Conservation (phyloP, 1,140 invertebrate species). For the Camponotus pennsylvanicus region DNA sequence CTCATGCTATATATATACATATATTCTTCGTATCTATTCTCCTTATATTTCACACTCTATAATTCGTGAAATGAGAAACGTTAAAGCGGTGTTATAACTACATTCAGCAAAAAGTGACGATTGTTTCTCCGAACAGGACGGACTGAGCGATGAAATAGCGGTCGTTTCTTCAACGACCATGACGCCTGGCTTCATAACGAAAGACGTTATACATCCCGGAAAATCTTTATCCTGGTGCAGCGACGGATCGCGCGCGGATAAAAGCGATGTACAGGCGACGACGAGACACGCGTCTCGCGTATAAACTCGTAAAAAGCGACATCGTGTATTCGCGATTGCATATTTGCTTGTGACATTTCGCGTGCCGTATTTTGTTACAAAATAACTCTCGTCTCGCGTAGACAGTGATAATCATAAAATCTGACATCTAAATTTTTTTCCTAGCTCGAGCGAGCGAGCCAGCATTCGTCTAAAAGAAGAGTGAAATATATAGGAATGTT, state of each 20-base stretch:
- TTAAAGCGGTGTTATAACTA: neutral
- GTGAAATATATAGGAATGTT: neutral
- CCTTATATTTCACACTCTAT: neutral
- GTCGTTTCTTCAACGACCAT: neutral
- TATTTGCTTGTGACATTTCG: slow-evolving; percentile 53
- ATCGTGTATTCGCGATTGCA: slow-evolving; percentile 54
- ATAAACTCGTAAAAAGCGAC: slow-evolving; percentile 66
- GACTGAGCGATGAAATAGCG: neutral
- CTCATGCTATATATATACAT: neutral
- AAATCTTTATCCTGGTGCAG: slow-evolving; percentile 43
- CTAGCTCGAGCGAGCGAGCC: slow-evolving; percentile 1
- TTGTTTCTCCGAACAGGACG: neutral
- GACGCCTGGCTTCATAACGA: slow-evolving; percentile 9
- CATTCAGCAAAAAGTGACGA: neutral
- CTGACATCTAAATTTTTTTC: slow-evolving; percentile 42
- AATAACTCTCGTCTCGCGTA: slow-evolving; percentile 50
- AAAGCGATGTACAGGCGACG: slow-evolving; percentile 24
- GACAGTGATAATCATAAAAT: slow-evolving; percentile 67
- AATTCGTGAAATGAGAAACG: neutral
- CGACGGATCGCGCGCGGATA: slow-evolving; percentile 45
- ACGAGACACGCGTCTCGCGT: slow-evolving; percentile 2
- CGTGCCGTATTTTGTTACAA: slow-evolving; percentile 60
- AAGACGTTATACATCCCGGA: slow-evolving; percentile 39
- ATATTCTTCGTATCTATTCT: no score
- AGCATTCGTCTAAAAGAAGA: neutral